A percentile compares a stretch with the other conserved stretches of the same genome.
These are phyloP conservation scores for Ammodytes dubius DNA, from an alignment of 2,113 vertebrate species.

Conservation along the genomic window DNA sequence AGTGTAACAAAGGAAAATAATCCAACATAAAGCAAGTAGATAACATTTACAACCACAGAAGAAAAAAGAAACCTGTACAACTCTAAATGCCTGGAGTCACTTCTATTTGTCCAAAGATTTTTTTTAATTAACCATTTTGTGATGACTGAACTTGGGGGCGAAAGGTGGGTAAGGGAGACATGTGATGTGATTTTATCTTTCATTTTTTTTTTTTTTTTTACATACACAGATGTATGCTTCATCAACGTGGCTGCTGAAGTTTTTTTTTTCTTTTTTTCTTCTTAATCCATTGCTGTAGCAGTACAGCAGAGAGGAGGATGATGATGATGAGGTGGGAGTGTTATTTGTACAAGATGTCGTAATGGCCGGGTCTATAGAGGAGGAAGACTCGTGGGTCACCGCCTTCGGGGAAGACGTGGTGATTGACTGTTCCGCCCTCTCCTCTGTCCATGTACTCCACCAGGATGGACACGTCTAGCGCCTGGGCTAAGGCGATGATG, in stretches of 20 bases:
- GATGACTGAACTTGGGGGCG: conserved; percentile 57
- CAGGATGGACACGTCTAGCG: conserved; percentile 91
- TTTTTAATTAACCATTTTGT: conserved; percentile 68
- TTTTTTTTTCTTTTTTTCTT: conserved; percentile 52
- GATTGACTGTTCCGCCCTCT: conserved; percentile 93
- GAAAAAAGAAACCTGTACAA: conserved; percentile 87
- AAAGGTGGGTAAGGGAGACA: conserved; percentile 55
- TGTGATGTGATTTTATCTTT: conserved; percentile 65
- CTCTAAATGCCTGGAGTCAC: conserved; percentile 85
- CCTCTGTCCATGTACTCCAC: conserved; percentile 98
- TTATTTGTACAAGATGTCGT: conserved; percentile 97
- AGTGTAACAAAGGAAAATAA: conserved; percentile 87
- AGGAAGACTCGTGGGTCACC: conserved; percentile 93
- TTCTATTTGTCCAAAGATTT: conserved; percentile 74
- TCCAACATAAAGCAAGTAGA: conserved; percentile 85
- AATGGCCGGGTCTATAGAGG: conserved; percentile 95
- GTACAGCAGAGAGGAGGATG: conserved; percentile 24
- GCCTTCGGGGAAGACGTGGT: conserved; percentile 94
- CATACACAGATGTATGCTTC: conserved; percentile 76
- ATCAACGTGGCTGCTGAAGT: conserved; percentile 70
- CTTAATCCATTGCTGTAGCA: conserved; percentile 36
- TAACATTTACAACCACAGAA: conserved; percentile 94
- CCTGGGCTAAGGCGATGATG: conserved; percentile 95
- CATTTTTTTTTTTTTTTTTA: conserved; percentile 55
- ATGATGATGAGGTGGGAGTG: conserved; percentile 52